Evolutionary conservation across 2,888 invertebrate genomes (phyloP).

Genomic region (Choristoneura rosaceana): DNA sequence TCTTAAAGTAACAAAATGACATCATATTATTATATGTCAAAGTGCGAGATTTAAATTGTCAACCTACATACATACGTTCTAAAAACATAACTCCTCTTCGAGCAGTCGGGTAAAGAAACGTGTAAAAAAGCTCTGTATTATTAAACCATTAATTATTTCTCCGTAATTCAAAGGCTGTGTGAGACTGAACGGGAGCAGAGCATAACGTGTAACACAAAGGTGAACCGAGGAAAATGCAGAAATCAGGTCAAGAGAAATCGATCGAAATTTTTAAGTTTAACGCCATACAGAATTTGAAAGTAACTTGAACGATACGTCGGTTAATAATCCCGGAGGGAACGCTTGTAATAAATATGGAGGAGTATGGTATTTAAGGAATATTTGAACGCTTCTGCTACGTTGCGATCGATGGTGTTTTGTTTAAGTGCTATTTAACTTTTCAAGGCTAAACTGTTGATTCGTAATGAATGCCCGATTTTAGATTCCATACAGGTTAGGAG

Average conservation of each 20-base stretch:
- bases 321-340: slow-evolving; percentile 19
- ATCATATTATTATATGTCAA: too few species aligned
- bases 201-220: slow-evolving; percentile 48
- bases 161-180: neutral
- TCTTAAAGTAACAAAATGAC: too few species aligned
- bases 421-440: neutral
- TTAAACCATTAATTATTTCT: slow-evolving; percentile 2
- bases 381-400: neutral
- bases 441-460: too few species aligned
- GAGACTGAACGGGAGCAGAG: slow-evolving; percentile 22
- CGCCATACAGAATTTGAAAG: slow-evolving; percentile 41
- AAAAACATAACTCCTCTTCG: too few species aligned
- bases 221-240: slow-evolving; percentile 52
- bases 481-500: too few species aligned
- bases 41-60: too few species aligned
- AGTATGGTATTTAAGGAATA: neutral
- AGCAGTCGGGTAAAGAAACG: neutral
- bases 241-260: slow-evolving; percentile 66
- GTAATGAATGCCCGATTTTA: too few species aligned
- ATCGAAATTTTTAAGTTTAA: slow-evolving; percentile 60
- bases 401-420: neutral
- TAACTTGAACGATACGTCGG: neutral
- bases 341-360: slow-evolving; percentile 4
- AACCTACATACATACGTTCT: too few species aligned
- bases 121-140: neutral